Base-by-base conservation (phyloP, 2,797 vertebrate species). In the Petrocephalus schoutedeni region DNA sequence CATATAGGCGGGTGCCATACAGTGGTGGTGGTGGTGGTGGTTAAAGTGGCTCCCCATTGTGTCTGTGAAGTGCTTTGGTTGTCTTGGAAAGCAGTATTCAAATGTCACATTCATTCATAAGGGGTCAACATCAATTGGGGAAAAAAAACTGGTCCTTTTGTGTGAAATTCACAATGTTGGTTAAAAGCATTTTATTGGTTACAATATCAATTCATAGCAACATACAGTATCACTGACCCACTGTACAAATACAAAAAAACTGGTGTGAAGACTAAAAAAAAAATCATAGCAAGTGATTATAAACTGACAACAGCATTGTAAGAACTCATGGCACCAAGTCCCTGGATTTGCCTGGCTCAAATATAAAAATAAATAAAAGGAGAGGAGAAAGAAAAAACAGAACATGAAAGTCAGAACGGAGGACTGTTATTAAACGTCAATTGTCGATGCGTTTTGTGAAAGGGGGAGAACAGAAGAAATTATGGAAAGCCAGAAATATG, bases 131-230 rank as follows among this genome's bases (percentile, higher is more conserved):
- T 28, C 28, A 28, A 28, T 28, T 64, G 61, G 2, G 61, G 45
- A 19, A 36, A 74, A 74, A 74, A 28, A 64, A 3, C 61, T 28
- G 67, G 14, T 74, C 10, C 32, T 74, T 16, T 2, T 77, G 28
- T 32, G 71, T 10, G 80, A 83, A 83, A 41, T 14, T 83, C 21
- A 41, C 61, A 88, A n/a, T 28, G 87, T 87, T 94, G 94, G 94
- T 96, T 96, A 96, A 96, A 95, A 96, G 95, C 92, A 74, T 92
- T 95, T 96, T 96, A 96, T 97, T 96, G 94, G 94, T 95, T 95
- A 96, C 92, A 95, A 92, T 95, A 95, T 93, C 94, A 95, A 94
- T 92, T 95, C 95, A 95, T 95, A 94, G 94, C 94, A 95, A 95
- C 93, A 95, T 91, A 90, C 91, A 89, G 92, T 94, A 94, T 94